Conservation (phyloP, 2,888 invertebrate genomes). For the Phorcus lineatus region DNA sequence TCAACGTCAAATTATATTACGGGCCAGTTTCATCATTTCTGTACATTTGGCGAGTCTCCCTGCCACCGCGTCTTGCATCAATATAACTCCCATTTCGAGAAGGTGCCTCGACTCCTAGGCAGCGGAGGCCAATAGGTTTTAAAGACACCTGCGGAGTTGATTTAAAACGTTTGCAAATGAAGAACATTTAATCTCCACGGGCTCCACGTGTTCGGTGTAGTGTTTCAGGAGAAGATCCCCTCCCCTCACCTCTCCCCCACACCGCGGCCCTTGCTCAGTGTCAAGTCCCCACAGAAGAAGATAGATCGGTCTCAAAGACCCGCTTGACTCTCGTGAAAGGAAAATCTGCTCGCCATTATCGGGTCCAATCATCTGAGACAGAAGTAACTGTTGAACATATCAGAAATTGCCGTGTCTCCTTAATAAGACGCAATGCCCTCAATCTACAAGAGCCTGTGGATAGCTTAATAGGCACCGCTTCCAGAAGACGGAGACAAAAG, state of each 20-base stretch:
- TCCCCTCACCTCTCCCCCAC: background rate
- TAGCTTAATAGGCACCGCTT: background rate
- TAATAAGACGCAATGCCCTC: background rate
- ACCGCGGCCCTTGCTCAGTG: background rate
- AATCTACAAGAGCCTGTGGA: background rate
- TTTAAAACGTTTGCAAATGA: conserved; percentile 3
- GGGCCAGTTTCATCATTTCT: background rate
- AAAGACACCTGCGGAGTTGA: background rate
- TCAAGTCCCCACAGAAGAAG: background rate
- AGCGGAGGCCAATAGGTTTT: too few species aligned
- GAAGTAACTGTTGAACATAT: background rate
- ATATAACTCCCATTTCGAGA: background rate
- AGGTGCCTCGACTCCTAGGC: background rate
- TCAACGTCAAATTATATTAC: too few species aligned
- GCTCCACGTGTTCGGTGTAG: background rate
- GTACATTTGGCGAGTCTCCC: background rate
- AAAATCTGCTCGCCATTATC: background rate
- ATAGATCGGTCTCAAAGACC: background rate
- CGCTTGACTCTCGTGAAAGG: background rate
- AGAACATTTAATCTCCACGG: background rate
- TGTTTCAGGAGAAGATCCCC: background rate
- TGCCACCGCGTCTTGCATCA: background rate
- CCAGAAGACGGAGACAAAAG: background rate
- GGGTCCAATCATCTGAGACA: background rate
- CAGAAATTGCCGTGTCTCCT: background rate